Conservation (phyloP, 2,888 invertebrate genomes). For the Archips xylosteana region DNA sequence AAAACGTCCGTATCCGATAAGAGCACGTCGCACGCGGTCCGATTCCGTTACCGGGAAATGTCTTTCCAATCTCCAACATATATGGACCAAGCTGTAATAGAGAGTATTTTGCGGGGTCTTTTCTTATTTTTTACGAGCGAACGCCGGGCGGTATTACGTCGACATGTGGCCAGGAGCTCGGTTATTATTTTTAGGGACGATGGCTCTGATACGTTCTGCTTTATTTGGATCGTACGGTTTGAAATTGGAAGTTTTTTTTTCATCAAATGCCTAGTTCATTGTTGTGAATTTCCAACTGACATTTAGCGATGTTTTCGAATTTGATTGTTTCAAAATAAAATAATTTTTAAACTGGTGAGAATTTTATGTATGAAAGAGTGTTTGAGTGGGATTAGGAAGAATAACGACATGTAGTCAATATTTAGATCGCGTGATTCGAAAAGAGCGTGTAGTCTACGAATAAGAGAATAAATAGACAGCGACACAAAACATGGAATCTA, state of each 20-base stretch:
- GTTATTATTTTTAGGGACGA: conserved; percentile 73
- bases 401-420: background rate
- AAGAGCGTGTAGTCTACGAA: background rate
- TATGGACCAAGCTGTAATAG: conserved; percentile 70
- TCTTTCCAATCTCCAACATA: conserved; percentile 74
- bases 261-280: background rate
- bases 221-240: conserved; percentile 57
- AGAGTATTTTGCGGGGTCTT: conserved; percentile 77
- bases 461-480: background rate
- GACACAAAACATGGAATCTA: background rate
- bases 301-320: background rate
- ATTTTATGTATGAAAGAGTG: too few species aligned
- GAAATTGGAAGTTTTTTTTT: conserved; percentile 25
- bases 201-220: conserved; percentile 60
- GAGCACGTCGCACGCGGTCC: conserved; percentile 48
- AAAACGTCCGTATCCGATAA: conserved; percentile 49
- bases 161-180: conserved; percentile 74
- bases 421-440: background rate
- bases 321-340: background rate
- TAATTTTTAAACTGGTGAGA: too few species aligned
- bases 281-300: background rate
- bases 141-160: conserved; percentile 72
- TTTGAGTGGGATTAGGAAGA: background rate
- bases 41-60: conserved; percentile 66
- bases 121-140: conserved; percentile 79